Percentiles rank a stretch among this genome's conserved stretches.
Evolutionary conservation across 2,888 invertebrate genomes (phyloP).

Genomic region (Rotaria macrura): DNA sequence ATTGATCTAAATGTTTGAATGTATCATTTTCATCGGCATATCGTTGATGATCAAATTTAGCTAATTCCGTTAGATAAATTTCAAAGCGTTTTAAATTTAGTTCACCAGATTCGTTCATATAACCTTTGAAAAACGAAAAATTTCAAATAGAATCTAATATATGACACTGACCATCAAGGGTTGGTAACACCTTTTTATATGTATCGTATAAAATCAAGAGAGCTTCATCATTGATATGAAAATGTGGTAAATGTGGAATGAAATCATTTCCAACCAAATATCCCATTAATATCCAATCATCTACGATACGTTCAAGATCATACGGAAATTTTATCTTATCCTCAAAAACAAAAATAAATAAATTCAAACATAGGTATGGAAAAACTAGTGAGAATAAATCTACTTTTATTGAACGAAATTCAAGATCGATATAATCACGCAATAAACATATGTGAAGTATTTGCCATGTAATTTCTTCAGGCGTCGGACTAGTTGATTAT

Average conservation of each 20-base stretch:
- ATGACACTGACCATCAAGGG: constrained; percentile 67
- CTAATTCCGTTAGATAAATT: constrained; percentile 56
- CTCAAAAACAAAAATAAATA: constrained; percentile 60
- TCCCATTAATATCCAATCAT: constrained; percentile 98
- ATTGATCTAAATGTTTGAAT: neutral
- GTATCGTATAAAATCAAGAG: constrained; percentile 81
- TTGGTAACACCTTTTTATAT: constrained; percentile 85
- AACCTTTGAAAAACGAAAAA: no score
- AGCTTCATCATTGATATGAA: constrained; percentile 88
- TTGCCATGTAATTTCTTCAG: constrained; percentile 69
- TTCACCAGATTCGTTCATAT: constrained; percentile 78
- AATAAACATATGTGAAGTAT: constrained; percentile 77
- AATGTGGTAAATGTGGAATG: constrained; percentile 86
- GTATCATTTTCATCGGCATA: neutral
- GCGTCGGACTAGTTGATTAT: constrained; percentile 53
- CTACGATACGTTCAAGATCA: constrained; percentile 82
- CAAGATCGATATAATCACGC: constrained; percentile 79
- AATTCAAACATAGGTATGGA: constrained; percentile 71
- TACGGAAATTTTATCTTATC: constrained; percentile 75
- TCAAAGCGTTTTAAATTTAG: constrained; percentile 74
- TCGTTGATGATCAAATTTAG: constrained; percentile 35
- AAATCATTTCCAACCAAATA: constrained; percentile 99
- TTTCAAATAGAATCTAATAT: no score
- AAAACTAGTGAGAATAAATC: constrained; percentile 91
- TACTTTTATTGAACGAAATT: constrained; percentile 78